Evolutionary conservation across 2,797 vertebrate genomes (phyloP), one percentile per base, ranked within the genome.

Genomic region (Pangasius krempfi): DNA sequence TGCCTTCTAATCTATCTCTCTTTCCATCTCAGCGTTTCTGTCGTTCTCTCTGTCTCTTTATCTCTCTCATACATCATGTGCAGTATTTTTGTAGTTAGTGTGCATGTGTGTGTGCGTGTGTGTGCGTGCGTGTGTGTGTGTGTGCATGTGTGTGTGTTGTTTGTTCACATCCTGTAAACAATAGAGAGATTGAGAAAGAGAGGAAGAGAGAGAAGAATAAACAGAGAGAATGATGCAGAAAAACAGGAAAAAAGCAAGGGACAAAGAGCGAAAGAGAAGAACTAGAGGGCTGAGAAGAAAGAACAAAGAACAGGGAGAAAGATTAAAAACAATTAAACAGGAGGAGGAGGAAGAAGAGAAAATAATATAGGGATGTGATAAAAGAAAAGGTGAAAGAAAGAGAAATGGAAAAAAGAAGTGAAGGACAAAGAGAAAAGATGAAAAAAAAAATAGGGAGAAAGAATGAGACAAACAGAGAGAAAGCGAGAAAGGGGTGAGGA

Each of bases 31-130:
- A 20, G 13, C 0, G 3, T 54, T 33, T 18, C 75, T n/a, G 25
- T 78, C 13, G 2, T n/a, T 50, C 3, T 78, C 27, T n/a, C 27
- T 52, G 4, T 76, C 5, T 76, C 5, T 30, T 92, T 64, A 84
- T 90, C 73, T 88, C 73, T 80, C 86, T 91, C 52, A 56, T 60
- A 60, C 56, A 76, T 76, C 44, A 27, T n/a, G 44, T 76, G 73
- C 20, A 73, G 37, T 73, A 22, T 20, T 40, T 20, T 22, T 27
- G 20, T 13, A n/a, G n/a, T n/a, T 64, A n/a, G 12, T 73, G 37
- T 73, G 72, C 25, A 20, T 73, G 37, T 73, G 9, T 73, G 40
- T 27, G 72, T 44, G 72, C 25, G 72, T 40, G 70, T 12, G 70
- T 25, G 37, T 30, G 72, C 12, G 70, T 72, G 33, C 18, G 66